Evolutionary conservation across 1,140 invertebrate genomes (phyloP).

Genomic region (Pentalonia nigronervosa): DNA sequence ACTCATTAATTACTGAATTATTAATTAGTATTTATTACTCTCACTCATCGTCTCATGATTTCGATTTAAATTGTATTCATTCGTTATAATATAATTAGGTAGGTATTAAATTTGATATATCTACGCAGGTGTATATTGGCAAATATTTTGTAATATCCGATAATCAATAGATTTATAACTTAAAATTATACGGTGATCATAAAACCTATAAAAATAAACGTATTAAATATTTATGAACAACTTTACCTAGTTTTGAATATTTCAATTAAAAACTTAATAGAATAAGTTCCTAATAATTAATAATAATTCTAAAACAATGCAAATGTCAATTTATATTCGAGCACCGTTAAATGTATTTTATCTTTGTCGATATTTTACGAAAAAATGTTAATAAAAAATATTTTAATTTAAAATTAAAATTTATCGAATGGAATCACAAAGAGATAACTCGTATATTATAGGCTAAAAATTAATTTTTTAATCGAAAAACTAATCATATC

Average conservation of each 20-base stretch:
- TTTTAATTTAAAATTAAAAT: background rate
- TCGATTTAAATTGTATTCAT: background rate
- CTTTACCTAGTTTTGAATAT: background rate
- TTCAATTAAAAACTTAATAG: background rate
- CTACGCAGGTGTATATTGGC: background rate
- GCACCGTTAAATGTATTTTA: no score
- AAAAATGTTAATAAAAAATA: no score
- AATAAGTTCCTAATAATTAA: background rate
- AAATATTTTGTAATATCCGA: background rate
- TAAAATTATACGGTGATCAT: background rate
- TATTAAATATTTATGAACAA: background rate
- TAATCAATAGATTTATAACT: background rate
- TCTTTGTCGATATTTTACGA: no score
- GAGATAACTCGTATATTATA: background rate
- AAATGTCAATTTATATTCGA: background rate
- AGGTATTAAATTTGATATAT: background rate
- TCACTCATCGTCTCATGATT: background rate
- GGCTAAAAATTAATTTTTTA: background rate
- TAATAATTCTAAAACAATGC: background rate
- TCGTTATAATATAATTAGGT: background rate
- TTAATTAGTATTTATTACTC: background rate
- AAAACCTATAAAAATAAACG: background rate
- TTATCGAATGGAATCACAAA: background rate
- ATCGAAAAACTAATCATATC: background rate
- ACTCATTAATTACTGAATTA: background rate